A percentile compares a stretch with the other conserved stretches of the same genome.
Conservation (phyloP, 1,140 invertebrate genomes). For the Holotrichia oblita region DNA sequence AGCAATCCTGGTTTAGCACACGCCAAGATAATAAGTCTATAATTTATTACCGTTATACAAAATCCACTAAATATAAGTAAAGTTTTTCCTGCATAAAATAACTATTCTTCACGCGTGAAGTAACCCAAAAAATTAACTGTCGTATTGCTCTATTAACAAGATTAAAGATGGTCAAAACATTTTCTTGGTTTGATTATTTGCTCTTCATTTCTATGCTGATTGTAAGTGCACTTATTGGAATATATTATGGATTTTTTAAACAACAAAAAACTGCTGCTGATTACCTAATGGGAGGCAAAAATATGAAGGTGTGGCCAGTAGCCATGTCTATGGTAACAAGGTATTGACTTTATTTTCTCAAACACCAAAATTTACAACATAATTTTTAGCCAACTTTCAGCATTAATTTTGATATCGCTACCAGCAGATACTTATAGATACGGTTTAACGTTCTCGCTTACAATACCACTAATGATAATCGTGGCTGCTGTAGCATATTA, state of each 20-base stretch:
- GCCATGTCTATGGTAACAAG: constrained; percentile 63
- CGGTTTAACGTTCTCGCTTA: constrained; percentile 61
- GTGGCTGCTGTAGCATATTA: constrained; percentile 53
- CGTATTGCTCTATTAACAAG: no score
- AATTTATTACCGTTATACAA: no score
- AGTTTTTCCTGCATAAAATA: no score
- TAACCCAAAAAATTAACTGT: constrained; percentile 68
- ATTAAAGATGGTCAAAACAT: constrained; percentile 64
- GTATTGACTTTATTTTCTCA: background rate
- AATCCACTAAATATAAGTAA: no score
- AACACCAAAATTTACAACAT: constrained; percentile 47
- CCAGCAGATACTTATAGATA: constrained; percentile 81
- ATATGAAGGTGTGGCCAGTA: constrained; percentile 68
- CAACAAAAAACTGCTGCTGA: constrained; percentile 61
- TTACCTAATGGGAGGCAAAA: constrained; percentile 70
- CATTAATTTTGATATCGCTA: constrained; percentile 78
- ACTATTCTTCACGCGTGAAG: no score
- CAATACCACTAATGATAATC: constrained; percentile 65
- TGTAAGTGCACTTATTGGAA: constrained; percentile 73
- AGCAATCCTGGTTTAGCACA: no score
- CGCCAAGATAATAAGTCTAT: no score
- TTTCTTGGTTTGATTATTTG: constrained; percentile 55
- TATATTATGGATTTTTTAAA: constrained; percentile 77
- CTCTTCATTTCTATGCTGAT: constrained; percentile 72
- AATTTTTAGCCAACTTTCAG: constrained; percentile 75